Conservation (phyloP, 2,797 vertebrate genomes). For the Gallirallus australis region DNA sequence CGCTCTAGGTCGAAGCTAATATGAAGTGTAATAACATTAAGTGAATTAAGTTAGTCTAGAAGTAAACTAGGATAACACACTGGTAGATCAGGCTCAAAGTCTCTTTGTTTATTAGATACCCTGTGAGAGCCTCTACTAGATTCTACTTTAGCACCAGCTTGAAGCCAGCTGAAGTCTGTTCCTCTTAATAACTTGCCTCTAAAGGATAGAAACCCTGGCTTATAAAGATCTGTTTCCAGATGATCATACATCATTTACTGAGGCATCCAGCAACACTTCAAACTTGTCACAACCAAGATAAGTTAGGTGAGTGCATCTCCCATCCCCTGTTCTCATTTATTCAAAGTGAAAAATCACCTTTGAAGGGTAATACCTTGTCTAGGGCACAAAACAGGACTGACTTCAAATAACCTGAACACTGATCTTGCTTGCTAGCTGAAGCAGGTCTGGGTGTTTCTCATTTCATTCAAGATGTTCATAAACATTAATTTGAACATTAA, state of each 20-base stretch:
- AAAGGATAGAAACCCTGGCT: not conserved
- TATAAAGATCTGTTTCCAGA: not conserved
- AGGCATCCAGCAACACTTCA: not conserved
- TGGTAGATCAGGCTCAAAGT: not conserved
- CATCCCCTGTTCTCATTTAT: not conserved
- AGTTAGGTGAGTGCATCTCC: not conserved
- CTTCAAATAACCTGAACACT: not conserved
- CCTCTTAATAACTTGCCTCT: not conserved
- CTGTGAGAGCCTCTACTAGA: not conserved
- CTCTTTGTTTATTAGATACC: not conserved
- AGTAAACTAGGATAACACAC: not conserved
- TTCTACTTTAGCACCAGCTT: not conserved
- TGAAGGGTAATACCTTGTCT: not conserved
- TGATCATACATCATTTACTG: not conserved
- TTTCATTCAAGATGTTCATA: constrained; percentile 1
- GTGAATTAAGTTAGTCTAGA: not conserved
- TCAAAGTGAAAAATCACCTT: constrained; percentile 17
- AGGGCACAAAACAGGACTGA: not conserved
- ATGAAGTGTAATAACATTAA: not conserved
- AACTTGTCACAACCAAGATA: not conserved
- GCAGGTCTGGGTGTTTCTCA: not conserved
- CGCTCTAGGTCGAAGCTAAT: not conserved
- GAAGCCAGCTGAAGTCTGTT: not conserved
- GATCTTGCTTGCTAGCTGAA: not conserved
- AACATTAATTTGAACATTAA: not conserved